Evolutionary conservation across 2,888 invertebrate genomes (phyloP), one percentile per base, ranked within the genome.

Genomic region (Dasypolia templi): DNA sequence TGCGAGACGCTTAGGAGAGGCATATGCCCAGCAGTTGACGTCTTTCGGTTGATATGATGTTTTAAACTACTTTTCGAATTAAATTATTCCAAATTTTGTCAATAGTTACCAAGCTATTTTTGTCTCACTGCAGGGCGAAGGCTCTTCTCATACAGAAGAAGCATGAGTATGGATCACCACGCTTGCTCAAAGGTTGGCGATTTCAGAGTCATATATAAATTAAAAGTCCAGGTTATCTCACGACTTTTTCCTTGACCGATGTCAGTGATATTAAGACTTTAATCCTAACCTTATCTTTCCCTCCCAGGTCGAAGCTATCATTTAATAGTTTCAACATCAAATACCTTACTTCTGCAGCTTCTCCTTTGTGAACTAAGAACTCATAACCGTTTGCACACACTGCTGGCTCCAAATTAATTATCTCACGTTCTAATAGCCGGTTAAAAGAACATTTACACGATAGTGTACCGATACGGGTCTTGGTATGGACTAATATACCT

Each of bases 351-450:
- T 49, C 26, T 61, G n/a, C 17, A 42, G 9, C 11, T 65, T 35
- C 49, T 55, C 14, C n/a, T 76, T 29, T 29, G 19, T 51, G 19
- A 35, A 32, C 46, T 46, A 49, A 53, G 68, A 68, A 51, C 26
- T 51, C 2, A 19, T 62, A 49, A 46, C n/a, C 49, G 1, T 53
- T n/a, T 61, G 67, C 59, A 61, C 51, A 67, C 44, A 55, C 56
- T 44, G 11, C 56, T 49, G 3, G 49, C 42, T 56, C 29, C 2
- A 58, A 76, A 69, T 69, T 77, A 77, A 77, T 51, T 77, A 51
- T 35, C 19, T 29, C 5, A 17, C 29, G 17, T 29, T 77, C n/a
- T 58, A 56, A 39, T 69, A 22, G 49, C n/a, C 2, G 2, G 14
- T 35, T 56, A 44, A 22, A 44, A 51, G 26, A 35, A 32, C 22